Percentiles rank a stretch among this genome's conserved stretches.
These are phyloP conservation scores for Eupsittula cactorum DNA, from an alignment of 2,113 vertebrate species.

Conservation along the genomic window DNA sequence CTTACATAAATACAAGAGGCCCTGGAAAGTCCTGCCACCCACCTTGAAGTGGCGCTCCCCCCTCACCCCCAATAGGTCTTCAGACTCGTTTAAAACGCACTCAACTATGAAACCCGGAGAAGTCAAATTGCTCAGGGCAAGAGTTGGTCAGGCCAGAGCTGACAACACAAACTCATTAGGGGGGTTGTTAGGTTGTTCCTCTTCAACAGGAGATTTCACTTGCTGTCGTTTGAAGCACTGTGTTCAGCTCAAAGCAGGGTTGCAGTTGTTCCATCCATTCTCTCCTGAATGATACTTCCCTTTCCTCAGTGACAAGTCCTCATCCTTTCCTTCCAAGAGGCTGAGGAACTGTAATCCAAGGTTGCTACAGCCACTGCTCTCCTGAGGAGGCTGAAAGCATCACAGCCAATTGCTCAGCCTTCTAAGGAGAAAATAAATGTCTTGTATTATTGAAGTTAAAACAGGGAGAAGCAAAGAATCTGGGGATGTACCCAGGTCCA, in stretches of 20 bases:
- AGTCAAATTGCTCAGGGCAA: conserved; percentile 78
- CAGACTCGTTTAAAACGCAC: conserved; percentile 69
- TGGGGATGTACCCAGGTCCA: not conserved
- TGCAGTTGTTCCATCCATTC: not conserved
- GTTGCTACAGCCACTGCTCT: conserved; percentile 6
- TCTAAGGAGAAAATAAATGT: not conserved
- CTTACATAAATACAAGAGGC: conserved; percentile 30
- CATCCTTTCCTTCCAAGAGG: not conserved
- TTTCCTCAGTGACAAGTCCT: not conserved
- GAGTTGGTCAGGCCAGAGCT: conserved; percentile 77
- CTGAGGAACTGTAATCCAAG: not conserved
- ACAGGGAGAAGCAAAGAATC: not conserved
- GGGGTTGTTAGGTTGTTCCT: conserved; percentile 74
- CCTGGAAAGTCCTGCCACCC: conserved; percentile 36
- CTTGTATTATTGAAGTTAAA: not conserved
- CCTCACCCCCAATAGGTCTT: not conserved
- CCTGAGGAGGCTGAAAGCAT: not conserved
- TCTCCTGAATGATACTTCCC: not conserved
- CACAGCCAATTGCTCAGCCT: not conserved
- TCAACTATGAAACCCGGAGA: conserved; percentile 81
- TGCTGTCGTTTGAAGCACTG: not conserved
- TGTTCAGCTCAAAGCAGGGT: not conserved
- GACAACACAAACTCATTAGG: conserved; percentile 84
- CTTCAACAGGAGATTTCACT: conserved; percentile 75
- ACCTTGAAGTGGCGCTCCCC: not conserved